These are phyloP conservation scores for Cervus canadensis DNA, from an alignment of 2,113 vertebrate species.

Conservation along the genomic window DNA sequence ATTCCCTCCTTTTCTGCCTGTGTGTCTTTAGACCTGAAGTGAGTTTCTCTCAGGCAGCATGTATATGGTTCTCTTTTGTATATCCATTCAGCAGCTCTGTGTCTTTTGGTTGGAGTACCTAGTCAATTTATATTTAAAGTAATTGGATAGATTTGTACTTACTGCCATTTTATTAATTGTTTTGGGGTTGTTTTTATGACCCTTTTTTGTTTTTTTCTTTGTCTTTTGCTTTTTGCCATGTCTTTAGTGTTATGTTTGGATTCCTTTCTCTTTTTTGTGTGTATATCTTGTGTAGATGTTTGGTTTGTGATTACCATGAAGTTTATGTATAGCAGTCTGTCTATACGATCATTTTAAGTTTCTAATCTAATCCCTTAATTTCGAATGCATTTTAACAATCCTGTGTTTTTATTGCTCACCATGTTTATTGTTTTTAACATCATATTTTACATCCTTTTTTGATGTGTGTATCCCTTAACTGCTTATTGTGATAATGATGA, in stretches of 20 bases:
- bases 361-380: neutral
- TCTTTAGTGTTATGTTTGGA: neutral
- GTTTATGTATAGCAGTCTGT: neutral
- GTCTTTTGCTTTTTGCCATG: neutral
- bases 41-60: neutral
- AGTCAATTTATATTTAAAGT: neutral
- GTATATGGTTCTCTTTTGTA: neutral
- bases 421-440: neutral
- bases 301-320: neutral
- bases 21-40: neutral
- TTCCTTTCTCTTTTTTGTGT: neutral
- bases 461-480: neutral
- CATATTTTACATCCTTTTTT: neutral
- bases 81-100: neutral
- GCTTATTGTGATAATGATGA: neutral
- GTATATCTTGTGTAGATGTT: neutral
- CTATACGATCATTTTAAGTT: neutral
- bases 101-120: neutral
- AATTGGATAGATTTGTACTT: neutral
- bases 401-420: neutral
- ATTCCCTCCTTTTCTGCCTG: neutral
- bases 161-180: neutral
- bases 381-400: neutral
- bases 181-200: neutral
- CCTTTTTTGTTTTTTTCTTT: neutral